phyloP scores from a whole-genome alignment of 2,888 invertebrate species.

The Epinotia brunnichana region DNA sequence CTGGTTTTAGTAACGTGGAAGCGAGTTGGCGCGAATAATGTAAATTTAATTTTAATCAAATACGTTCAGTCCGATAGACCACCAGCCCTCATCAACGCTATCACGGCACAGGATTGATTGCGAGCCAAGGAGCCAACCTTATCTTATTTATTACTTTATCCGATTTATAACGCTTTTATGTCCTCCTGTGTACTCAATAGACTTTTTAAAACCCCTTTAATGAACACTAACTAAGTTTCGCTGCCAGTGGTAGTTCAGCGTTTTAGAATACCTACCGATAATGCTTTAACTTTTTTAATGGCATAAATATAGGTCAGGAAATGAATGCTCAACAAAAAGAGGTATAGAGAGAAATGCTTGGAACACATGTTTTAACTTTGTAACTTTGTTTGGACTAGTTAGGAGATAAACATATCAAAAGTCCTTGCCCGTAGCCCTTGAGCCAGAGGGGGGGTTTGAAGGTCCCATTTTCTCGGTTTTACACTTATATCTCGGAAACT shows the following conservation, averaged over 20 bases:
- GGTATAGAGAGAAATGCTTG: too few relatives aligned
- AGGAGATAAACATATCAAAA: too few relatives aligned
- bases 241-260: conserved; percentile 13
- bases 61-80: neutral
- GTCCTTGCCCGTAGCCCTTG: too few relatives aligned
- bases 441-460: too few relatives aligned
- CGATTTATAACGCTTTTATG: conserved; percentile 24
- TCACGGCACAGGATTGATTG: conserved; percentile 30
- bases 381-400: too few relatives aligned
- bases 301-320: too few relatives aligned
- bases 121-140: conserved; percentile 22
- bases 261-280: conserved; percentile 8
- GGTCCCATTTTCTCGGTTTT: too few relatives aligned
- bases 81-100: conserved; percentile 32
- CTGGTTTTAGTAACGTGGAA: neutral
- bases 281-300: conserved; percentile 16
- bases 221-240: conserved; percentile 19
- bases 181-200: neutral
- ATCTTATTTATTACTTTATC: conserved; percentile 36
- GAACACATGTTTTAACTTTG: too few relatives aligned
- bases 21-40: neutral
- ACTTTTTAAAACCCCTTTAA: conserved; percentile 21
- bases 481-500: too few relatives aligned
- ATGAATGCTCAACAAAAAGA: too few relatives aligned
- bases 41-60: neutral